A percentile compares a stretch with the other conserved stretches of the same genome.
phyloP scores from a whole-genome alignment of 2,888 invertebrate species.

The Drosophila lacicola region DNA sequence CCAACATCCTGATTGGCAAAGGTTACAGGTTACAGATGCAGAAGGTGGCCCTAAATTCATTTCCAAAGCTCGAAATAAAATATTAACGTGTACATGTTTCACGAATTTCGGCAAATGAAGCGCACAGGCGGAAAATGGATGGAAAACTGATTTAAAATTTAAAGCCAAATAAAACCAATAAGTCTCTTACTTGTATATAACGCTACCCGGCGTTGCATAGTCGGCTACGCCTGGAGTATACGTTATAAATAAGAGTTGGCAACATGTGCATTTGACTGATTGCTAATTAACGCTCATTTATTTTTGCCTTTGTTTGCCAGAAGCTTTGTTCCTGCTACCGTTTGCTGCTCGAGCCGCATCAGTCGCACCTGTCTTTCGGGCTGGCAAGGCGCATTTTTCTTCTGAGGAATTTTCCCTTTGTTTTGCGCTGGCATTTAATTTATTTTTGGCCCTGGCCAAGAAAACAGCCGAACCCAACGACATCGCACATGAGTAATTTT shows the following conservation, averaged over 20 bases:
- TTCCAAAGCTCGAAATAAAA: too few species aligned
- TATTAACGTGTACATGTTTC: too few species aligned
- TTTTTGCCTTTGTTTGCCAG: constrained; percentile 60
- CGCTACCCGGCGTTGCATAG: background rate
- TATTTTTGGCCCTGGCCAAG: constrained; percentile 62
- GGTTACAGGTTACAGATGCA: too few species aligned
- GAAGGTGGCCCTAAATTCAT: too few species aligned
- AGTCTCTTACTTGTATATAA: too few species aligned
- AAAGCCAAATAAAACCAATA: background rate
- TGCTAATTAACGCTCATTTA: constrained; percentile 70
- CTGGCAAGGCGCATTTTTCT: constrained; percentile 52
- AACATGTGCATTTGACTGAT: constrained; percentile 71
- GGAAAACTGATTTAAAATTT: background rate
- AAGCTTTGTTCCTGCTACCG: constrained; percentile 13
- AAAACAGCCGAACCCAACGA: constrained; percentile 11
- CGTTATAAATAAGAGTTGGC: constrained; percentile 28
- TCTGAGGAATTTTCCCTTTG: constrained; percentile 64
- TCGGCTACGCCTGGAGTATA: background rate
- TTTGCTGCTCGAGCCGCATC: constrained; percentile 3
- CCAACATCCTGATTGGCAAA: too few species aligned
- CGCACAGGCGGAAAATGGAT: too few species aligned
- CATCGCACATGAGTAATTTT: constrained; percentile 59
- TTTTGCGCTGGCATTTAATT: constrained; percentile 72
- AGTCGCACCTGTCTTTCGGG: constrained; percentile 33
- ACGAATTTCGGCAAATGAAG: too few species aligned